Evolutionary conservation across 2,113 vertebrate species (phyloP), one percentile per base, ranked within the genome.

Genomic region (Anoura caudifer): DNA sequence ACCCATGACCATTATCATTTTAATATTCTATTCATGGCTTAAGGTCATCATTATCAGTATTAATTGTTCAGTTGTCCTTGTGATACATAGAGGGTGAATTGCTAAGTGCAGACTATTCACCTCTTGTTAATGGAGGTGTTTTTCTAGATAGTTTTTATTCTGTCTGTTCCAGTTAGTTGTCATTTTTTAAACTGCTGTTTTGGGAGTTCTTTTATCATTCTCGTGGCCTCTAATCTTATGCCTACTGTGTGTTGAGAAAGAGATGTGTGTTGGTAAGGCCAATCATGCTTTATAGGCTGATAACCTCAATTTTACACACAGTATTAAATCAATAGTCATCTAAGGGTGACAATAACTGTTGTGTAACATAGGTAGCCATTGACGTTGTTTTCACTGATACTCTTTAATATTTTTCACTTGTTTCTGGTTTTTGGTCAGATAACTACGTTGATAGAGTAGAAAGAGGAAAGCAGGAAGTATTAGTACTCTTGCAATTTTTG

Each of bases 21-120:
- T 87, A 69, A 67, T 89, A 87, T 41, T 69, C 95, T 94, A 63
- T 91, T 95, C 61, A 85, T 84, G 63, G 59, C 4, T 87, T 65
- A 65, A 43, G 41, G 36, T 86, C 31, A 54, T 73, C 43, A 65
- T 82, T 82, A 59, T 87, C 76, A 85, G 31, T 31, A 80, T 56
- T 95, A 95, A 65, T 76, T 43, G 14, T 69, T 59, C 80, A 82
- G 14, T 54, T 69, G 52, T 76, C 69, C 20, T 70, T 70, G 26
- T 65, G 28, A 76, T 59, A 84, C 4, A 28, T 7, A 65, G 14
- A 85, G 4, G 10, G 70, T 50, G 14, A 17, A 63, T 77, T 92
- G 65, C 33, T 84, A 76, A 19, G 4, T 85, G 8, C 5, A 38
- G 22, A 75, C 36, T 75, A 3, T 75, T 92, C 61, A 59, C 5